These are phyloP conservation scores for Cheiracanthium punctorium DNA, from an alignment of 2,888 invertebrate species.

Conservation along the genomic window DNA sequence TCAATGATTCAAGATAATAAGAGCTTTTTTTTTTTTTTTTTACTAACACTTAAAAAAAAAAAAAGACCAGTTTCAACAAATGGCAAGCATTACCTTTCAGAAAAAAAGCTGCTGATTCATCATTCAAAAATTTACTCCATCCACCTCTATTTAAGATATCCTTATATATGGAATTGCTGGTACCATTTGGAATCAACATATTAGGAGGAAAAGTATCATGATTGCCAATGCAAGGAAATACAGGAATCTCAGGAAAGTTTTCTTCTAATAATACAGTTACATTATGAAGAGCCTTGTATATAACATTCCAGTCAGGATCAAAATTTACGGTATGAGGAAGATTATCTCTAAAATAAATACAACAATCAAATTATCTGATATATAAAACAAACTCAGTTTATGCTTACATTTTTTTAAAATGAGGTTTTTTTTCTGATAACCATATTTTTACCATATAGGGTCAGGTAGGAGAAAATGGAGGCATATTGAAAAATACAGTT, in stretches of 20 bases:
- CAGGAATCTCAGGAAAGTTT: slow-evolving; percentile 63
- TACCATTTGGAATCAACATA: slow-evolving; percentile 22
- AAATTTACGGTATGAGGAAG: slow-evolving; percentile 68
- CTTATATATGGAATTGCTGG: slow-evolving; percentile 58
- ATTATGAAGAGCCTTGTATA: slow-evolving; percentile 68
- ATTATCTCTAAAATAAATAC: slow-evolving; percentile 69
- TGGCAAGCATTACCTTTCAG: slow-evolving; percentile 64
- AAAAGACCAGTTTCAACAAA: not conserved
- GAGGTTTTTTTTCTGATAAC: too few relatives aligned
- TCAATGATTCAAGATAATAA: not conserved
- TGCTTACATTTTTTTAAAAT: too few relatives aligned
- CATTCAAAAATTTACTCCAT: slow-evolving; percentile 67
- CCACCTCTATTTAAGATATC: slow-evolving; percentile 68
- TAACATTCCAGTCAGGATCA: slow-evolving; percentile 66
- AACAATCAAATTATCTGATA: too few relatives aligned
- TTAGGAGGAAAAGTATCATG: slow-evolving; percentile 71
- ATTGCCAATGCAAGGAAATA: slow-evolving; percentile 72
- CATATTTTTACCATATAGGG: too few relatives aligned
- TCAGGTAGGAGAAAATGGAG: too few relatives aligned
- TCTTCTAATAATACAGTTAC: slow-evolving; percentile 57
- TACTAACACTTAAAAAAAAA: not conserved
- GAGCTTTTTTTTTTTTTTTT: too few relatives aligned
- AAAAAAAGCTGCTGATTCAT: slow-evolving; percentile 66
- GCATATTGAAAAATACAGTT: too few relatives aligned
- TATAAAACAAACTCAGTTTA: too few relatives aligned